phyloP scores from a whole-genome alignment of 2,888 invertebrate species.

The Acleris literana region DNA sequence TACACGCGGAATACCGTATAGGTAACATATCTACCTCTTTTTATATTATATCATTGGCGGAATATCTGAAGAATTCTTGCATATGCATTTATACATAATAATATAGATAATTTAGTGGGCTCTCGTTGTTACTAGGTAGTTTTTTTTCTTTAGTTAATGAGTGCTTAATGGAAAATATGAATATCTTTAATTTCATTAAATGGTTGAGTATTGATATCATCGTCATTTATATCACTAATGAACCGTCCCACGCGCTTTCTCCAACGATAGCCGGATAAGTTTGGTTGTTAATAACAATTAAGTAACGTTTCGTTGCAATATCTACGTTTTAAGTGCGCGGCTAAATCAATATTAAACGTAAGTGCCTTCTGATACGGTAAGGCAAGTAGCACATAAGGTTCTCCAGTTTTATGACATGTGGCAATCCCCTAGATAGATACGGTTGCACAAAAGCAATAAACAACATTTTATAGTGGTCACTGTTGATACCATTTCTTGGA shows the following conservation, averaged over 20 bases:
- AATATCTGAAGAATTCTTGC: too few relatives aligned
- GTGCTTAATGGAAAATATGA: neutral
- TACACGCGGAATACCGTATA: too few relatives aligned
- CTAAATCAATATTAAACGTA: constrained; percentile 25
- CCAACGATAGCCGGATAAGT: constrained; percentile 8
- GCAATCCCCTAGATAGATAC: constrained; percentile 39
- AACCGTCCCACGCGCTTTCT: constrained; percentile 31
- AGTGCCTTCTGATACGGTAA: constrained; percentile 21
- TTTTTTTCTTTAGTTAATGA: neutral
- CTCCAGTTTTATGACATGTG: constrained; percentile 28
- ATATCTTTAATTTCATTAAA: neutral
- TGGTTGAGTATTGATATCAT: neutral
- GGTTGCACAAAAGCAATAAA: constrained; percentile 55
- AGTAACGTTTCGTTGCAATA: constrained; percentile 17
- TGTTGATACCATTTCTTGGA: constrained; percentile 55
- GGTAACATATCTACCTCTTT: too few relatives aligned
- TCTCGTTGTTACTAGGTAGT: neutral
- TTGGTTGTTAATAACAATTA: constrained; percentile 18
- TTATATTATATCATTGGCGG: too few relatives aligned
- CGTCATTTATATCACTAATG: constrained; percentile 13
- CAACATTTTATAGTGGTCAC: constrained; percentile 59
- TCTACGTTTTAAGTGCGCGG: constrained; percentile 18
- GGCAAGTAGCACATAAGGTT: constrained; percentile 28
- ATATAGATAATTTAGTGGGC: too few relatives aligned
- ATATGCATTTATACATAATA: too few relatives aligned